Evolutionary conservation across 1,140 invertebrate genomes (phyloP).

Genomic region (Atta colombica): DNA sequence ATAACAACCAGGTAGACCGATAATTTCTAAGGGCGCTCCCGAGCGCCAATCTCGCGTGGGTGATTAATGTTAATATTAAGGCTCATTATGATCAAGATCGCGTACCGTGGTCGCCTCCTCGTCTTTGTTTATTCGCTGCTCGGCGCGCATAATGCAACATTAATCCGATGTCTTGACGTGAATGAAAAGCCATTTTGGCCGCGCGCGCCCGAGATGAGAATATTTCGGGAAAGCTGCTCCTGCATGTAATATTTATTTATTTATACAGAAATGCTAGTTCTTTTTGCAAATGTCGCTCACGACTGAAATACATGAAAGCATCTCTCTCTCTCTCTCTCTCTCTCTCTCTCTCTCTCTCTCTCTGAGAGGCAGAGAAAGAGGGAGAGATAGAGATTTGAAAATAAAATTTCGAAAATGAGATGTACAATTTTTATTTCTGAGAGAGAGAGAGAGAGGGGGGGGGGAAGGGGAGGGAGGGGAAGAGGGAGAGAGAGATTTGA

Average conservation of each 20-base stretch:
- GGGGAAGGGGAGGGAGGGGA: too few relatives aligned
- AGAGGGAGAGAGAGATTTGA: background rate
- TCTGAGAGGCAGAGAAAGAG: too few relatives aligned
- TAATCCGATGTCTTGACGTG: constrained; percentile 41
- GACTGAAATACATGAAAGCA: background rate
- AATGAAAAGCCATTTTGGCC: constrained; percentile 47
- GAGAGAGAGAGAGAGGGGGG: too few relatives aligned
- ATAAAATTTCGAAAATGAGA: constrained; percentile 7
- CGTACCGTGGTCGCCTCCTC: constrained; percentile 9
- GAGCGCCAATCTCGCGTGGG: constrained; percentile 49
- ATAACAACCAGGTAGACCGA: constrained; percentile 46
- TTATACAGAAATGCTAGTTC: background rate
- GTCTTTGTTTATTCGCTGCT: constrained; percentile 43
- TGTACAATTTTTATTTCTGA: constrained; percentile 2
- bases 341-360: too few relatives aligned
- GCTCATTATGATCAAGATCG: constrained; percentile 51
- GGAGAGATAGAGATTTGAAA: background rate
- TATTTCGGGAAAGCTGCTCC: background rate
- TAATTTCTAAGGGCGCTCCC: constrained; percentile 43
- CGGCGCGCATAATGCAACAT: constrained; percentile 25
- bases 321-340: too few relatives aligned
- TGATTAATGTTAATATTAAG: constrained; percentile 64
- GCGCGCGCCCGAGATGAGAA: constrained; percentile 5
- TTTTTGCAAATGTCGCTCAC: background rate
- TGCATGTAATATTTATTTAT: constrained; percentile 11